Percentiles rank a stretch among this genome's conserved stretches.
These are phyloP conservation scores for Trididemnum nubilum DNA, from an alignment of 23 tunicate species.

Conservation along the genomic window DNA sequence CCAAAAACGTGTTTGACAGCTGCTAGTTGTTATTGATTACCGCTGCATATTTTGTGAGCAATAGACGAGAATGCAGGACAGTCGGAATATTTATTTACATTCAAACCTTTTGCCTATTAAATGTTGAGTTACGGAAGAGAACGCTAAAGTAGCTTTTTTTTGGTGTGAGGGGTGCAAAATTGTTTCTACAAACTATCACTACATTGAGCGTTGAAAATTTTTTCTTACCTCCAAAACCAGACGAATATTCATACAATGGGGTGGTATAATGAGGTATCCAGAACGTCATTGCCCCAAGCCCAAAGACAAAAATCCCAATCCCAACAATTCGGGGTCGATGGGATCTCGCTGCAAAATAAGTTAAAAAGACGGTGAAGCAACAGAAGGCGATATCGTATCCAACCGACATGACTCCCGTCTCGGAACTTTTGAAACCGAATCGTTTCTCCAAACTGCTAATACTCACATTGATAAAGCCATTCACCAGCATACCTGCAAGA, in stretches of 20 bases:
- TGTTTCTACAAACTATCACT: too few relatives aligned
- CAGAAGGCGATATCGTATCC: slow-evolving; percentile 97
- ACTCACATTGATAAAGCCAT: slow-evolving; percentile 92
- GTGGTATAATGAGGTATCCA: slow-evolving; percentile 89
- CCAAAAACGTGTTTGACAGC: too few relatives aligned
- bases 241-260: slow-evolving; percentile 36
- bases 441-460: slow-evolving; percentile 88
- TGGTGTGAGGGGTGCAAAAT: too few relatives aligned
- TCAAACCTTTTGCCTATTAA: too few relatives aligned
- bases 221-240: slow-evolving; percentile 27
- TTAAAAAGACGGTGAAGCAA: slow-evolving; percentile 73
- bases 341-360: slow-evolving; percentile 65
- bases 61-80: too few relatives aligned
- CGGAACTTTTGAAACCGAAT: slow-evolving; percentile 80
- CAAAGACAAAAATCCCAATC: slow-evolving; percentile 65
- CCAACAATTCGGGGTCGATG: slow-evolving; percentile 77
- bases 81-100: too few relatives aligned
- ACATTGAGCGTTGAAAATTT: too few relatives aligned
- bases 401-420: slow-evolving; percentile 77
- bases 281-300: slow-evolving; percentile 71
- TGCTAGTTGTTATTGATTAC: too few relatives aligned
- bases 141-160: too few relatives aligned
- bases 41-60: too few relatives aligned
- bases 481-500: slow-evolving; percentile 82
- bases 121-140: too few relatives aligned